Evolutionary conservation across 2,888 invertebrate species (phyloP).

Genomic region (Tuta absoluta): DNA sequence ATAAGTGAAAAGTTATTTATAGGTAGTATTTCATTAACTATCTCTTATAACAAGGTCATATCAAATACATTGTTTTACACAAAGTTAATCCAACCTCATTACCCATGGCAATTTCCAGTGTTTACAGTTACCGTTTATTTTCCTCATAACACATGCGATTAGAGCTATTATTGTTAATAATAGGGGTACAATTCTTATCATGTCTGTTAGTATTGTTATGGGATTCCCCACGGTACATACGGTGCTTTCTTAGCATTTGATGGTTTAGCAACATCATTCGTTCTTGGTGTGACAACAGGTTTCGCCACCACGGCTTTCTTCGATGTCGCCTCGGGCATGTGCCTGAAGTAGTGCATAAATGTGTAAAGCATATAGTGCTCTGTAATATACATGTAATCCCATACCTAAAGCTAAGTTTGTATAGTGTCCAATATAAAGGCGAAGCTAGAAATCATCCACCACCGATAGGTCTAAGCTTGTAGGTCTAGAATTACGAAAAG

Average conservation of each 20-base stretch:
- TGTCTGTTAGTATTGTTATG: constrained; percentile 42
- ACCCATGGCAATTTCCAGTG: neutral
- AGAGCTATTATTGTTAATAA: constrained; percentile 20
- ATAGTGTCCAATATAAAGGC: constrained; percentile 4
- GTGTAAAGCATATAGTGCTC: constrained; percentile 35
- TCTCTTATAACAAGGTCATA: neutral
- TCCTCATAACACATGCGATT: constrained; percentile 30
- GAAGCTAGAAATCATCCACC: constrained; percentile 25
- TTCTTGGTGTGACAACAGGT: constrained; percentile 41
- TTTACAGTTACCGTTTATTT: constrained; percentile 12
- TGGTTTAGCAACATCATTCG: constrained; percentile 57
- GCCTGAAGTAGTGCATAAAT: constrained; percentile 63
- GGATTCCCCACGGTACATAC: constrained; percentile 58
- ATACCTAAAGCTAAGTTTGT: constrained; percentile 21
- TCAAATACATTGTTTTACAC: neutral
- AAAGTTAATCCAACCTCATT: neutral
- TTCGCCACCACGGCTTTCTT: constrained; percentile 56
- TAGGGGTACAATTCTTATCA: constrained; percentile 27
- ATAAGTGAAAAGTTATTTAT: too few relatives aligned
- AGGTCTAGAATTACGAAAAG: constrained; percentile 17
- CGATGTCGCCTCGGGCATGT: constrained; percentile 56
- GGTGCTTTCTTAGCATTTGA: constrained; percentile 59
- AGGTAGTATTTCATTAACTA: neutral
- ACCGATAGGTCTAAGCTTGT: constrained; percentile 19
- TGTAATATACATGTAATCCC: constrained; percentile 2